Conservation (phyloP, 2,888 invertebrate genomes). For the Dasypogon diadema region DNA sequence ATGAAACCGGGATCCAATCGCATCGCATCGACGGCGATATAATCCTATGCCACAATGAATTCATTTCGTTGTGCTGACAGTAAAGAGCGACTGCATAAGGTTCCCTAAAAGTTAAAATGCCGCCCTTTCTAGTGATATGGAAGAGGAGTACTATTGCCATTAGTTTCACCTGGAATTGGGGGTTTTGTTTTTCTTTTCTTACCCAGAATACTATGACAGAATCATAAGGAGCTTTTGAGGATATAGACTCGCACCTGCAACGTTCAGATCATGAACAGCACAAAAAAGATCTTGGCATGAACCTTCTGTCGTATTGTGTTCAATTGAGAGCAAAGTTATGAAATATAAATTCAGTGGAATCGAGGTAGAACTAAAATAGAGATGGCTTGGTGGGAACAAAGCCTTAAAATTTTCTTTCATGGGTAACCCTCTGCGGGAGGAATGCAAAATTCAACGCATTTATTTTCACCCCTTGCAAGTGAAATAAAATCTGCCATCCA, state of each 20-base stretch:
- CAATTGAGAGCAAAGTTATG: slow-evolving; percentile 46
- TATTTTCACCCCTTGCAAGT: not conserved
- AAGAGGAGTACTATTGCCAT: slow-evolving; percentile 10
- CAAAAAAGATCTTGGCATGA: slow-evolving; percentile 29
- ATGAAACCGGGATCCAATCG: slow-evolving; percentile 28
- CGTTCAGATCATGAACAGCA: not conserved
- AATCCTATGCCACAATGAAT: slow-evolving; percentile 41
- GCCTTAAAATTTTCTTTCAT: not conserved
- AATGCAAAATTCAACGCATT: not conserved
- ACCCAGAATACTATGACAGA: slow-evolving; percentile 1
- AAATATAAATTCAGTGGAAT: slow-evolving; percentile 39
- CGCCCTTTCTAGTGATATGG: not conserved
- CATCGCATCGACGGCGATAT: slow-evolving; percentile 44
- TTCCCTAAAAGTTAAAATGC: not conserved
- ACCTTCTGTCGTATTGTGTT: slow-evolving; percentile 33
- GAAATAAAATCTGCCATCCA: slow-evolving; percentile 19
- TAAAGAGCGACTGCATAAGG: not conserved
- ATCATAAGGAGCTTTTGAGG: slow-evolving; percentile 25
- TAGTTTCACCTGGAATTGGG: slow-evolving; percentile 47
- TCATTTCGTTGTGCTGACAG: not conserved
- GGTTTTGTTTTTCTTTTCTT: slow-evolving; percentile 45
- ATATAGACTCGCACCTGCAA: slow-evolving; percentile 18
- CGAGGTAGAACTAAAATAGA: slow-evolving; percentile 22
- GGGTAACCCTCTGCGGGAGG: not conserved
- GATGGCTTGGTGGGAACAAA: slow-evolving; percentile 9